A percentile compares a stretch with the other conserved stretches of the same genome.
Conservation (phyloP, 2,888 invertebrate genomes). For the Drosophila maculinotata region DNA sequence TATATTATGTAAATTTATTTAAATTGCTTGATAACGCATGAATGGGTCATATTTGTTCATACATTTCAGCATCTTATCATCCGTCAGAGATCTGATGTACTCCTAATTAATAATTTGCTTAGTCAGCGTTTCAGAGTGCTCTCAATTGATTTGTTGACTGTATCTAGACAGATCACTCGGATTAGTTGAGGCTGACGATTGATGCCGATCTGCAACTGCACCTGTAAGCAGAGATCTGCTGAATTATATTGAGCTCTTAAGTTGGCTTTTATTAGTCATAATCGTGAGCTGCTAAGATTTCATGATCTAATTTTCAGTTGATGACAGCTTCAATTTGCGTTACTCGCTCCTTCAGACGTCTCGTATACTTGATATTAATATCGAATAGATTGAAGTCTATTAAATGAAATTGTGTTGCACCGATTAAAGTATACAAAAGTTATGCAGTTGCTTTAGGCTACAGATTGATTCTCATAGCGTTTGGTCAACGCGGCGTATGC, state of each 20-base stretch:
- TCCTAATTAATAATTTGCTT: slow-evolving; percentile 56
- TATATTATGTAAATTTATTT: too few relatives aligned
- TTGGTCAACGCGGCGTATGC: slow-evolving; percentile 70
- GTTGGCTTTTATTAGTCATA: slow-evolving; percentile 43
- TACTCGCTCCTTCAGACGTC: not conserved
- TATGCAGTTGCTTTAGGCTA: slow-evolving; percentile 19
- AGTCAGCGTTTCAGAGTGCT: slow-evolving; percentile 51
- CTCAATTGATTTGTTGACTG: slow-evolving; percentile 51
- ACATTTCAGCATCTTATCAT: slow-evolving; percentile 14
- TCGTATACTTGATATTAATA: slow-evolving; percentile 25
- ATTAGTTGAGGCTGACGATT: slow-evolving; percentile 12
- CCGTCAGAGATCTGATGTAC: slow-evolving; percentile 43
- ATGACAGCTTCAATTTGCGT: slow-evolving; percentile 37
- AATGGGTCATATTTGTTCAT: too few relatives aligned
- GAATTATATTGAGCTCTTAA: slow-evolving; percentile 14
- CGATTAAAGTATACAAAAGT: not conserved
- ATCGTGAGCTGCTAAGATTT: slow-evolving; percentile 11
- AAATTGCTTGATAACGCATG: too few relatives aligned
- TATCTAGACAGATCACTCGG: slow-evolving; percentile 47
- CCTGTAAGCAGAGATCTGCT: not conserved
- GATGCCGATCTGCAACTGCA: slow-evolving; percentile 22
- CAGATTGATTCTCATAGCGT: slow-evolving; percentile 40
- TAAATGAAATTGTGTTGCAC: slow-evolving; percentile 17
- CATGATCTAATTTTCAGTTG: slow-evolving; percentile 31
- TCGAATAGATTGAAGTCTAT: slow-evolving; percentile 14